Base-by-base conservation (phyloP, 1,140 invertebrate species). In the Drosophila prosaltans region DNA sequence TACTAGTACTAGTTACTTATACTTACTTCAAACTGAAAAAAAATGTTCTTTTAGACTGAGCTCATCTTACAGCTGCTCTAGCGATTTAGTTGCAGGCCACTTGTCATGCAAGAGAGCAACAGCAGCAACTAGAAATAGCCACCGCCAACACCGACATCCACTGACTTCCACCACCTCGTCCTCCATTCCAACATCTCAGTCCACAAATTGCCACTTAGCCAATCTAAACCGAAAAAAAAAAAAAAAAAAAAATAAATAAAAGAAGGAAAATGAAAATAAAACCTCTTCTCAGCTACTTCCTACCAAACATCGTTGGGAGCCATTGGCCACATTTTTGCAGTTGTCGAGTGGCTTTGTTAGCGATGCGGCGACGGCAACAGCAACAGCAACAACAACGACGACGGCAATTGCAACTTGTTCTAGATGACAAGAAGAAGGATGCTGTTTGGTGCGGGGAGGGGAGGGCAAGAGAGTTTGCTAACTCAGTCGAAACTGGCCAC, bases 311-410 rank as follows among this genome's bases (percentile, higher is more conserved):
- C 66, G 51, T 64, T 58, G 36, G 43, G 21, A 24, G 54, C 30
- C 61, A 61, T 58, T 69, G 73, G 66, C 70, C 81, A 84, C 81
- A 84, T 80, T 84, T 85, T 85, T 85, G 70, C 81, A 84, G 78
- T 84, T 71, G 81, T 84, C 81, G 82, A 84, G 81, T 84, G 81
- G 80, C 80, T 81, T 81, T 77, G 78, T 80, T 80, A 80, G 78
- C 72, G 67, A 70, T 80, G 71, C 76, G 65, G 74, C 79, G n/a
- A 43, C 41, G 41, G 41, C 45, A 24, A 51, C 45, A 24, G 21
- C 45, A 74, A 74, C 74, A 78, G 74, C 80, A 36, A 78, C 80
- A 36, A 36, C 32, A 36, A 36, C 32, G 1, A 36, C 32, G 21
- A 51, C 21, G 45, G 45, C 45, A 74, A 74, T 78, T 82, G 63